phyloP scores from a whole-genome alignment of 2,113 vertebrate genomes.

The Bujurquina vittata region DNA sequence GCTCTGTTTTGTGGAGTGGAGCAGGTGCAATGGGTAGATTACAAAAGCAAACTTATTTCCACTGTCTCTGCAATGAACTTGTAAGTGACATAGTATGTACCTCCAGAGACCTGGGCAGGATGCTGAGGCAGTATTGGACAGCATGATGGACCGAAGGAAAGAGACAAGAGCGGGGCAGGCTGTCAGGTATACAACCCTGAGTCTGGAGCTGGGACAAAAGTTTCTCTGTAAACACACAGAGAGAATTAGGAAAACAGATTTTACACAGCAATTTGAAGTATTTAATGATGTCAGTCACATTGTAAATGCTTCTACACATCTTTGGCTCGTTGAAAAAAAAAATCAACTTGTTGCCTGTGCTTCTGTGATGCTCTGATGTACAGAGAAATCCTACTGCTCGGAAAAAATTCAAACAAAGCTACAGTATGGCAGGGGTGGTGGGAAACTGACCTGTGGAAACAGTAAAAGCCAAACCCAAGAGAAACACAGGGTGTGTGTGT shows the following conservation, averaged over 20 bases:
- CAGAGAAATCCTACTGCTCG: background rate
- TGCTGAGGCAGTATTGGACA: constrained; percentile 64
- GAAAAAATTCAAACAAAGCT: constrained; percentile 6
- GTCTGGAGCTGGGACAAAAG: constrained; percentile 83
- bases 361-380: too few species aligned
- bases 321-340: background rate
- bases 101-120: constrained; percentile 13
- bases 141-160: constrained; percentile 85
- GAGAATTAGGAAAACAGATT: background rate
- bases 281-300: background rate
- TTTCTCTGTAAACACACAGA: constrained; percentile 51
- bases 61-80: background rate
- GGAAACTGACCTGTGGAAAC: constrained; percentile 11
- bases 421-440: background rate
- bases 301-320: background rate
- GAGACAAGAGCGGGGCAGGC: constrained; percentile 80
- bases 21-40: too few species aligned
- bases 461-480: background rate
- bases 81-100: background rate
- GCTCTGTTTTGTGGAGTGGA: too few species aligned
- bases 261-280: background rate
- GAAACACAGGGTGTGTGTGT: background rate
- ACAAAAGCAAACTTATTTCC: too few species aligned
- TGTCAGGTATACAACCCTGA: constrained; percentile 37
- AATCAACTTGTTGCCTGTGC: background rate